Evolutionary conservation across 2,888 invertebrate species (phyloP), one percentile per base, ranked within the genome.

Genomic region (Caenorhabditis sp.): DNA sequence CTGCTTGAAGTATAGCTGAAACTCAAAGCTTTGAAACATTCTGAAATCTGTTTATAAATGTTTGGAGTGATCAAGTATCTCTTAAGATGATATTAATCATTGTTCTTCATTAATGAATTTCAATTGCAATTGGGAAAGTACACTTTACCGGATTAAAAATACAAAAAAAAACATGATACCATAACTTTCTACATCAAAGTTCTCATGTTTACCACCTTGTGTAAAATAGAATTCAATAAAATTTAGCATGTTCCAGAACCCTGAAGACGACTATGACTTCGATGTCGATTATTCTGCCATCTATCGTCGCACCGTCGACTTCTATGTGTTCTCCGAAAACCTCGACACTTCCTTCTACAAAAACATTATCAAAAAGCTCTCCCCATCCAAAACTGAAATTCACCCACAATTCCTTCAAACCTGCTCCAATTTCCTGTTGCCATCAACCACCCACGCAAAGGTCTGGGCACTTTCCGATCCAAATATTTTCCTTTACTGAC

Each of bases 231-330:
- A n/a, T n/a, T n/a, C n/a, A n/a, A n/a, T n/a, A n/a, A n/a, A n/a
- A n/a, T n/a, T n/a, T n/a, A n/a, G n/a, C n/a, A n/a, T n/a, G n/a
- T 58, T 67, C 50, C 73, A 73, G 73, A 73, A 73, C 26, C 69
- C 73, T 10, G 66, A 69, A 53, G 66, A 73, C 54, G 73, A 73
- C 60, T 73, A 69, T 27, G 65, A 65, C 12, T 73, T 73, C 60
- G 73, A 73, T 27, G 49, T 67, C 20, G 73, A 73, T 23, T 23
- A 60, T n/a, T 12, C 10, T 14, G 73, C 73, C 5, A 73, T 73
- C 59, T 73, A 73, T 60, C 73, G 73, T 36, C 54, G 73, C 36
- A 49, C 67, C 10, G 38, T 68, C 21, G 61, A 68, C 25, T 66
- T 73, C 31, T 73, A 61, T 20, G 49, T 67, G 20, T 67, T 71